Conservation (phyloP, 1,140 invertebrate species). For the Drosophila tristis region DNA sequence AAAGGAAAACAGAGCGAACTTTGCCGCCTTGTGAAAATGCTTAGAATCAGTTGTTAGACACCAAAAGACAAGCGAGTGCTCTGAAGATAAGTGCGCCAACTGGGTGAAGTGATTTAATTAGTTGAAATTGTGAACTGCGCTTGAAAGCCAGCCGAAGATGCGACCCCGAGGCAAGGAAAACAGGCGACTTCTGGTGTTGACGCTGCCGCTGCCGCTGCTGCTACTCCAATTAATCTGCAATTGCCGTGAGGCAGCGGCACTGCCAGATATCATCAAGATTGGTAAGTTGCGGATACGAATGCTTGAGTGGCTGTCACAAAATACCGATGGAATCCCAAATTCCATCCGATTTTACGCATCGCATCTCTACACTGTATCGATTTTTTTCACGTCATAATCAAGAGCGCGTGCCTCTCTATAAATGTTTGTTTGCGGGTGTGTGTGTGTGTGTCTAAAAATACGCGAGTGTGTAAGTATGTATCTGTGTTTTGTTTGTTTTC, state of each 20-base stretch:
- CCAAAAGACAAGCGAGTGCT: neutral
- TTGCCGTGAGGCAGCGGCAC: constrained; percentile 26
- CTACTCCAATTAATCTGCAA: constrained; percentile 48
- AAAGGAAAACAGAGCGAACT: constrained; percentile 25
- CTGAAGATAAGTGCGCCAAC: neutral
- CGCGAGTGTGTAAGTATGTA: constrained; percentile 7
- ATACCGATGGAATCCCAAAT: constrained; percentile 14
- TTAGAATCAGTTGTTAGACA: constrained; percentile 12
- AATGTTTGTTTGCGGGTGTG: constrained; percentile 30
- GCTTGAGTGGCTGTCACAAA: neutral
- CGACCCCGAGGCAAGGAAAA: constrained; percentile 15
- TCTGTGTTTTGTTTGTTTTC: constrained; percentile 58
- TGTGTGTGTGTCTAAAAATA: constrained; percentile 25
- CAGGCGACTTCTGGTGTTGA: constrained; percentile 24
- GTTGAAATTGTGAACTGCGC: constrained; percentile 12
- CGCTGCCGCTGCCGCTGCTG: constrained; percentile 47
- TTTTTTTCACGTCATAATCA: constrained; percentile 72
- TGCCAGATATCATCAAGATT: constrained; percentile 81
- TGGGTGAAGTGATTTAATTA: constrained; percentile 19
- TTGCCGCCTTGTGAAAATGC: constrained; percentile 46
- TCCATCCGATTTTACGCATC: neutral
- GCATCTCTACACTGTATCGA: constrained; percentile 63
- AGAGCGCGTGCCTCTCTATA: constrained; percentile 55
- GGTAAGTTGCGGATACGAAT: constrained; percentile 51
- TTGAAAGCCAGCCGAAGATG: constrained; percentile 40